Conservation (phyloP, 2,797 vertebrate genomes). For the Sitta carolinensis region DNA sequence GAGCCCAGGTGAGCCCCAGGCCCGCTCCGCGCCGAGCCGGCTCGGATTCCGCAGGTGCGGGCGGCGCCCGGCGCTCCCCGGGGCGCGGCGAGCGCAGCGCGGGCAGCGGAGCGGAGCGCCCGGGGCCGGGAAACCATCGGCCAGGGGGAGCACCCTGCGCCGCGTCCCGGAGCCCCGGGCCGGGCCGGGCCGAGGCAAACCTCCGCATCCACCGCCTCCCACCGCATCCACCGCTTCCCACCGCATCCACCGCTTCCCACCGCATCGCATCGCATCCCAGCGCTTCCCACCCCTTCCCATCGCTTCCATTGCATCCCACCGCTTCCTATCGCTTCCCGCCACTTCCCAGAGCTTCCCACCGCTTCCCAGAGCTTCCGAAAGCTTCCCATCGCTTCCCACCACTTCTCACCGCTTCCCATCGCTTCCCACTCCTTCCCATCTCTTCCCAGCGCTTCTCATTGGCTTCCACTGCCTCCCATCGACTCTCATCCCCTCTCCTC, state of each 20-base stretch:
- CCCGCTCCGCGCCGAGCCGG: background rate
- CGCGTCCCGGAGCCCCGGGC: background rate
- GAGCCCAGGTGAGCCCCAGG: background rate
- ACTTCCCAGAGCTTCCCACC: no score
- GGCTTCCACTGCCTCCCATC: no score
- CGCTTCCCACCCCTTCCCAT: no score
- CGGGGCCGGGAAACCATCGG: no score
- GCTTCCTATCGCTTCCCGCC: no score
- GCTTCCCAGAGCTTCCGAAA: no score
- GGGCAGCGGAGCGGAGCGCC: background rate
- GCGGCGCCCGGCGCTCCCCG: rapidly evolving
- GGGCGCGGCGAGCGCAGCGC: background rate
- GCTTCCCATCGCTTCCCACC: background rate
- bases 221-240: no score
- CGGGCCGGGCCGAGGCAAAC: no score
- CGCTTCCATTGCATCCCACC: no score
- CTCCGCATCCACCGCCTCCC: no score
- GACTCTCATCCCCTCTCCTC: no score
- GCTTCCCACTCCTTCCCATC: rapidly evolving
- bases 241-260: background rate
- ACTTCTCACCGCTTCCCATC: rapidly evolving
- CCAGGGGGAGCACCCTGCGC: no score
- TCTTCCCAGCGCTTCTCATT: rapidly evolving
- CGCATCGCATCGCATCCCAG: background rate
- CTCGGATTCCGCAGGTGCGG: rapidly evolving